These are phyloP conservation scores for Drosophila borealis DNA, from an alignment of 2,888 invertebrate genomes.

Conservation along the genomic window DNA sequence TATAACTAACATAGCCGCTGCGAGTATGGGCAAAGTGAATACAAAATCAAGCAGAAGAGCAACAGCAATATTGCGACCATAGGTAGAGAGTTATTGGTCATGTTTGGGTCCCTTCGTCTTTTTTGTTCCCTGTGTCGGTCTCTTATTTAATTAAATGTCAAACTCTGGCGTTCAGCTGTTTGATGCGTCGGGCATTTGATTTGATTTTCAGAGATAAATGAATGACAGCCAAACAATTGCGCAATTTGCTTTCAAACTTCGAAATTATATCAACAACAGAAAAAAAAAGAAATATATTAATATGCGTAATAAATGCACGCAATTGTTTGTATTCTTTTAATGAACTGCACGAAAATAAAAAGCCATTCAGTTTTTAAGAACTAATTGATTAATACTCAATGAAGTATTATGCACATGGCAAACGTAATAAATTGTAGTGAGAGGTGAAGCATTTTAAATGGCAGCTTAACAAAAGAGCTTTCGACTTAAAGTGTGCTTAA, in stretches of 20 bases:
- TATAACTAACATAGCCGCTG: not conserved
- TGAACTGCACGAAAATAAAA: not conserved
- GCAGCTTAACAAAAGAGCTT: not conserved
- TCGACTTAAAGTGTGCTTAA: not conserved
- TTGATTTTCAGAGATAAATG: conserved; percentile 38
- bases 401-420: not conserved
- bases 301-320: conserved; percentile 1
- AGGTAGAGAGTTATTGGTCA: conserved; percentile 60
- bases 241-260: conserved; percentile 31
- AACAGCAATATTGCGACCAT: conserved; percentile 34
- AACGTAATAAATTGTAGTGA: not conserved
- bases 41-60: conserved; percentile 38
- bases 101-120: conserved; percentile 33
- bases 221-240: conserved; percentile 41
- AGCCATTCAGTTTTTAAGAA: not conserved
- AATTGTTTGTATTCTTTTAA: too few species aligned
- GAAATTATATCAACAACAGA: not conserved
- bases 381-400: not conserved
- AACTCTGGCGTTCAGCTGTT: conserved; percentile 41
- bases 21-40: not conserved
- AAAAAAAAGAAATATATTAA: not conserved
- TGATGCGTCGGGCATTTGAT: conserved; percentile 52
- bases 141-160: conserved; percentile 79
- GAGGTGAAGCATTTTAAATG: not conserved
- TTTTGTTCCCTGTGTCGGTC: conserved; percentile 3